Evolutionary conservation across 2,888 invertebrate species (phyloP).

Genomic region (Andricus curvator): DNA sequence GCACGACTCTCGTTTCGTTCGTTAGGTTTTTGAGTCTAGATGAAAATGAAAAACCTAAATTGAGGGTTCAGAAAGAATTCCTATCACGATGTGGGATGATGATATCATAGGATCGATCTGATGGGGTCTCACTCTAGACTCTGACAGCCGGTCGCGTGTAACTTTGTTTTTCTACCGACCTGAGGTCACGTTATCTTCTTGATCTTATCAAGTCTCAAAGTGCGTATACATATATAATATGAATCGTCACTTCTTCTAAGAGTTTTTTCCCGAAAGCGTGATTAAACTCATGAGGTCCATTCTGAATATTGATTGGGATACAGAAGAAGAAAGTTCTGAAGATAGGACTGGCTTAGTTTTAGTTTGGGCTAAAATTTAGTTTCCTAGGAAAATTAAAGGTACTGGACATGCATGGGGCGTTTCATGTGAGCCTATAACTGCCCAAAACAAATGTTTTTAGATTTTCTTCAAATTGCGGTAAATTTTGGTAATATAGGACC

Average conservation of each 20-base stretch:
- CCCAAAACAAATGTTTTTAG: too few species aligned
- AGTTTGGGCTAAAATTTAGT: too few species aligned
- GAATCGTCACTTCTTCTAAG: neutral
- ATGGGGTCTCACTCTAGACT: neutral
- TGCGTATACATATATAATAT: neutral
- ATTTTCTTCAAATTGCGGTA: too few species aligned
- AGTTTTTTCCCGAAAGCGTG: neutral
- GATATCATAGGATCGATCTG: slow-evolving; percentile 20
- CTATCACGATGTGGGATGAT: neutral
- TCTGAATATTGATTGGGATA: neutral
- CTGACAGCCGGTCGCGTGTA: slow-evolving; percentile 16
- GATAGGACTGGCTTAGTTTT: too few species aligned
- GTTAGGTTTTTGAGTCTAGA: slow-evolving; percentile 11
- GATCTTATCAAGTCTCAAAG: slow-evolving; percentile 4
- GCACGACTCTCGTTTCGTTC: slow-evolving; percentile 20
- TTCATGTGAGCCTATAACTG: too few species aligned
- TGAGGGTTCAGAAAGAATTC: neutral
- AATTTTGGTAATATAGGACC: too few species aligned
- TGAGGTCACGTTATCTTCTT: neutral
- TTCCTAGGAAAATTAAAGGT: too few species aligned
- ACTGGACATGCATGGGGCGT: too few species aligned
- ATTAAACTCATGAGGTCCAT: neutral
- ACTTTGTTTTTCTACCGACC: slow-evolving; percentile 12
- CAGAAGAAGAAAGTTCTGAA: too few species aligned
- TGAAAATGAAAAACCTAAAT: slow-evolving; percentile 12